phyloP scores from a whole-genome alignment of 2,888 invertebrate genomes.

The Latrodectus hesperus region DNA sequence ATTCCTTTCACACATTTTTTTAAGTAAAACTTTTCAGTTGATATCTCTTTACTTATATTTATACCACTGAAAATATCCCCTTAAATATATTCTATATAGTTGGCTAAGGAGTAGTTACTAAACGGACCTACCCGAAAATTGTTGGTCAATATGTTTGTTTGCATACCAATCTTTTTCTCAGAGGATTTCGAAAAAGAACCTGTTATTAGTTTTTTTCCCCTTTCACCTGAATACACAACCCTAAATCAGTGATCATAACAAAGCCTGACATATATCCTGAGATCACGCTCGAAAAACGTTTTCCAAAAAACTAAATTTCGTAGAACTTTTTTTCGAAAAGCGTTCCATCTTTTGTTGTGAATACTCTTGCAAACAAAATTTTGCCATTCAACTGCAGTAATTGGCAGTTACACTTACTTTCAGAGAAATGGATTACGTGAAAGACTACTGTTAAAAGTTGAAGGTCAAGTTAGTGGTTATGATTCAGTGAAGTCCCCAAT shows the following conservation, averaged over 20 bases:
- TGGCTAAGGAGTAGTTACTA: no score
- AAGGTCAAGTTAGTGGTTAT: constrained; percentile 50
- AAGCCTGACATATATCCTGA: constrained; percentile 18
- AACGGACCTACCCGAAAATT: no score
- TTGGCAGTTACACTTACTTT: constrained; percentile 4
- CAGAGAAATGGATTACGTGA: constrained; percentile 26
- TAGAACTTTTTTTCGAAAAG: constrained; percentile 45
- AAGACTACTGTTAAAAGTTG: constrained; percentile 14
- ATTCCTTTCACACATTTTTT: no score
- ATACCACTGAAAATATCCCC: no score
- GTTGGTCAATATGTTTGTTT: neutral
- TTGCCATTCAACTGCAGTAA: constrained; percentile 20
- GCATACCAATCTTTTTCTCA: neutral
- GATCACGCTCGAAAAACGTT: constrained; percentile 15
- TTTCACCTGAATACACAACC: constrained; percentile 23
- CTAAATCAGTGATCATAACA: constrained; percentile 21
- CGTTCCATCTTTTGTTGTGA: constrained; percentile 21
- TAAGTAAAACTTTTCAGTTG: no score
- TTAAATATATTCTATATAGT: no score
- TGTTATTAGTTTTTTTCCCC: neutral
- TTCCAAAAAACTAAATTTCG: constrained; percentile 26
- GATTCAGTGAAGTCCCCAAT: constrained; percentile 37
- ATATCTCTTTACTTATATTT: no score
- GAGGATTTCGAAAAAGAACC: neutral
- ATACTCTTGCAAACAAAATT: constrained; percentile 4